Percentiles rank a stretch among this genome's conserved stretches.
Conservation (phyloP, 2,113 vertebrate genomes). For the Sylvia atricapilla region DNA sequence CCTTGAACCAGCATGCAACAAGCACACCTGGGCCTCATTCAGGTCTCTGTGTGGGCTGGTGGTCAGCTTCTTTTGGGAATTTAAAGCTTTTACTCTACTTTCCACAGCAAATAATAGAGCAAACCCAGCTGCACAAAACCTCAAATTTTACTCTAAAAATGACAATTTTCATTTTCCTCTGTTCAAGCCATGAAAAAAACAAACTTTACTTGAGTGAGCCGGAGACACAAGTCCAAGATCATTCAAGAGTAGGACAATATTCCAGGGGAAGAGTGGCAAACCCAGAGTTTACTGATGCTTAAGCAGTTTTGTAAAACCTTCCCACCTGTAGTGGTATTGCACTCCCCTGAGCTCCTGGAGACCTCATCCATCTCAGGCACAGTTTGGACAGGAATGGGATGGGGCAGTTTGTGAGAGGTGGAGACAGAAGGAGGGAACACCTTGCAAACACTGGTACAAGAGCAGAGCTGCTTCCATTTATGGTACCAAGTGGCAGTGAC, state of each 20-base stretch:
- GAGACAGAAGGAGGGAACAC: not conserved
- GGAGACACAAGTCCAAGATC: not conserved
- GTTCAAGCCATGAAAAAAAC: not conserved
- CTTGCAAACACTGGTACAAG: accelerated
- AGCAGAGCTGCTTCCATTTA: not conserved
- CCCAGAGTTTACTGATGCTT: not conserved
- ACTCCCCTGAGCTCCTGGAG: not conserved
- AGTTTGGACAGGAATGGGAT: not conserved
- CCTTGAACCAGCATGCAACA: not conserved
- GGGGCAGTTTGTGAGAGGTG: not conserved
- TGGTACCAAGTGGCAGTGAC: not conserved
- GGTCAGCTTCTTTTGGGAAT: not conserved
- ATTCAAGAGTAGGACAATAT: not conserved
- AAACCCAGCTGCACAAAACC: not conserved
- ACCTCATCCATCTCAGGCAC: not conserved
- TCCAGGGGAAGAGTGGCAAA: not conserved
- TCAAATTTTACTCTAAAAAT: not conserved
- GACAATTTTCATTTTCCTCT: not conserved
- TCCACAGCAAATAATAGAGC: not conserved
- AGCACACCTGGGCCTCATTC: not conserved
- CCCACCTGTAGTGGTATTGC: not conserved
- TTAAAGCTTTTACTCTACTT: not conserved
- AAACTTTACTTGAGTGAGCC: not conserved
- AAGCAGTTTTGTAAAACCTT: not conserved
- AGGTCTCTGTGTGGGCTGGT: not conserved